Conservation (phyloP, 1,140 invertebrate genomes). For the Amyelois transitella region DNA sequence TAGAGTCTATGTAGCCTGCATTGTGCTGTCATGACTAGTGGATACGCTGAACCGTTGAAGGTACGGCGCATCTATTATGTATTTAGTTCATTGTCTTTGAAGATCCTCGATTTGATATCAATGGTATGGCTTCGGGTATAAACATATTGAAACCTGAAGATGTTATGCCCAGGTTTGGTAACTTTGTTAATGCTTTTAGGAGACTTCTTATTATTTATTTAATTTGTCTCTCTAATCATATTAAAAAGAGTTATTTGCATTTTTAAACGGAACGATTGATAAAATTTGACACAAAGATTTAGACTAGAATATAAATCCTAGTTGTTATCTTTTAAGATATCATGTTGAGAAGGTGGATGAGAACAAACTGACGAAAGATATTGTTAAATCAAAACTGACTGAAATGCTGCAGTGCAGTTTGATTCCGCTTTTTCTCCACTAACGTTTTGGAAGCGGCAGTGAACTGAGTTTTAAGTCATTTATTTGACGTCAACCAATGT, state of each 20-base stretch:
- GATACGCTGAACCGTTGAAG: neutral
- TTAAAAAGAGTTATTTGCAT: neutral
- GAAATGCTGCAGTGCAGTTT: no score
- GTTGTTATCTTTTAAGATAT: no score
- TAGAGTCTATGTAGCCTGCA: slow-evolving; percentile 1
- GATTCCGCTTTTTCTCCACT: no score
- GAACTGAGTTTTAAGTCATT: no score
- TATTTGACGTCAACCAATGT: no score
- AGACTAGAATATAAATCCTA: no score
- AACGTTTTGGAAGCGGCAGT: no score
- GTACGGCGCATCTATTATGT: neutral
- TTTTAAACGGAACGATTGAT: no score
- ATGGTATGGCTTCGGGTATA: neutral
- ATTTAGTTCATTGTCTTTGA: neutral
- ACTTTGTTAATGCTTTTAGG: neutral
- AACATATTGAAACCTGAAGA: neutral
- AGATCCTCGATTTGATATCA: neutral
- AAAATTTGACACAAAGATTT: no score
- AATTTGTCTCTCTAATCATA: neutral
- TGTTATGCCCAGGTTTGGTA: neutral
- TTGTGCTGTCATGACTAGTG: slow-evolving; percentile 2
- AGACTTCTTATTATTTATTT: neutral
- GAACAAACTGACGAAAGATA: no score
- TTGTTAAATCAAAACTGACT: no score
- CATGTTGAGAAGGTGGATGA: no score